Conservation (phyloP, 2,113 vertebrate species). For the Eretmodus cyanostictus region DNA sequence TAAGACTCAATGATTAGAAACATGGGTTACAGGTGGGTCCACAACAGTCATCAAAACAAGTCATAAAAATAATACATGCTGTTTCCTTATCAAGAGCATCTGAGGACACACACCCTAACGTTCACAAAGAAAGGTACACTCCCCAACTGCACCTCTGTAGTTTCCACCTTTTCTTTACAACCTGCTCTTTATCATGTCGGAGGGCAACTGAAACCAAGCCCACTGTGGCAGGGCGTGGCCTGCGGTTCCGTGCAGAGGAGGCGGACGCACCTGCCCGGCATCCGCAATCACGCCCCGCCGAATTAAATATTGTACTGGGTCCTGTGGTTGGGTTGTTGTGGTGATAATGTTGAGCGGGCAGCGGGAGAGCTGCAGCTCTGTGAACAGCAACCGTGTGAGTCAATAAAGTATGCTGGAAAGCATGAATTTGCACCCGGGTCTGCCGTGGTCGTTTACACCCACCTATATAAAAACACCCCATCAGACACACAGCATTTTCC, state of each 20-base stretch:
- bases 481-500: rapidly evolving
- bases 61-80: background rate
- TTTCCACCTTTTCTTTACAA: background rate
- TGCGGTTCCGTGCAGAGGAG: too few species aligned
- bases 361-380: too few species aligned
- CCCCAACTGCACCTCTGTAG: background rate
- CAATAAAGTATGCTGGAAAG: too few species aligned
- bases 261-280: too few species aligned
- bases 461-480: background rate
- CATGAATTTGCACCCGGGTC: too few species aligned
- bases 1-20: background rate
- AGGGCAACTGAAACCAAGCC: background rate
- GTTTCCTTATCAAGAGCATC: background rate
- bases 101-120: background rate
- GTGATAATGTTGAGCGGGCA: too few species aligned
- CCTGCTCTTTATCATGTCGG: background rate
- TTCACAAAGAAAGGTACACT: background rate
- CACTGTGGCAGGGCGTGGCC: background rate
- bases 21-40: background rate
- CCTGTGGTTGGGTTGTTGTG: too few species aligned
- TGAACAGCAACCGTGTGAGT: too few species aligned
- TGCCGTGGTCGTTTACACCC: too few species aligned
- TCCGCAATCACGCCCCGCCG: too few species aligned
- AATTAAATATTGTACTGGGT: too few species aligned
- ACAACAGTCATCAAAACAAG: background rate